Base-by-base conservation (phyloP, 1,140 invertebrate species). In the Dendrolimus kikuchii region DNA sequence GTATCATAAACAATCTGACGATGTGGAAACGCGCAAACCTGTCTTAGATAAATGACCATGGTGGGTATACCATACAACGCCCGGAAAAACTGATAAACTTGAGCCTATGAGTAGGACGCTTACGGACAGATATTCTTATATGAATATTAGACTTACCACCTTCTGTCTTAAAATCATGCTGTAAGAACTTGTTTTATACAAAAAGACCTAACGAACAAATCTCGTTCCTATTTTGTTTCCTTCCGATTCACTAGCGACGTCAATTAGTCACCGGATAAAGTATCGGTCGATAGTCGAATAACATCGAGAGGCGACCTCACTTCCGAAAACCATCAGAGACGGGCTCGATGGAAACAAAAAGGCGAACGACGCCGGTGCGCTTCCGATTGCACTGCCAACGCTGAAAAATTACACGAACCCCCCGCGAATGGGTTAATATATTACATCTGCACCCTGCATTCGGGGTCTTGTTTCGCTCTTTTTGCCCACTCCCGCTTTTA, bases 381-480 rank as follows among this genome's bases (percentile, higher is more conserved):
- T 81, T 85, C 81, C 81, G 79, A 82, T 85, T 85, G 81, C 75
- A 65, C 60, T 74, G 77, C 69, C 76, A 77, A 64, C 77, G 68
- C 68, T 82, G 79, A 85, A 85, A 85, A 85, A 85, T 85, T 81
- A 81, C 79, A 62, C 53, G 59, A 57, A 56, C 64, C 57, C 54
- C 64, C 57, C 51, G 43, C 66, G 64, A 67, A 54, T 59, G 60
- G 55, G 62, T 74, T 72, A 77, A 79, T 83, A 71, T 72, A 77
- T 77, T 71, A 70, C 61, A 60, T 66, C 60, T 49, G 57, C 64
- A 49, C 57, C 10, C 54, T 57, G 48, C 50, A 65, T 58, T 59
- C 51, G 48, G 48, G 23, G 23, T 48, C 9, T 40, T 38, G 45
- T 56, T 62, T 39, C 58, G 41, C n/a, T 54, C 60, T 63, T 59